Evolutionary conservation across 2,888 invertebrate species (phyloP).

Genomic region (Apamea anceps): DNA sequence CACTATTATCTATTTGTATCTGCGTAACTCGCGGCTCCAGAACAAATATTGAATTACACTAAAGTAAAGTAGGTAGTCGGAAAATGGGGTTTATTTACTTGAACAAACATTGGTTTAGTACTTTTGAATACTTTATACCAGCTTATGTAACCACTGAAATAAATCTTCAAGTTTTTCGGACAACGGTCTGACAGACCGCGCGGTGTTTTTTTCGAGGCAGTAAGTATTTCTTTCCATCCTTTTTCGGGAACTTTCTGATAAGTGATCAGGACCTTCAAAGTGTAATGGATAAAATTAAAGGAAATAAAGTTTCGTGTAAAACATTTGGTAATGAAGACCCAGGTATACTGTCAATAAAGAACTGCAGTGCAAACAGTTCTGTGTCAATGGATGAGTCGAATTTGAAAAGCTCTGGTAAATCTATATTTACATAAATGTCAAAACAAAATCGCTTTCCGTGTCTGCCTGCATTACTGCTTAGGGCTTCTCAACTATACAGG

Average conservation of each 20-base stretch:
- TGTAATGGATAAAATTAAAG: slow-evolving; percentile 30
- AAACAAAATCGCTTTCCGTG: neutral
- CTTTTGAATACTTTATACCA: neutral
- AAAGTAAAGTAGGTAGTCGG: slow-evolving; percentile 34
- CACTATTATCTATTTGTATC: slow-evolving; percentile 44
- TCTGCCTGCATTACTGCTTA: neutral
- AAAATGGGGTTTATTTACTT: slow-evolving; percentile 47
- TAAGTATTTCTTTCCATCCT: too few species aligned
- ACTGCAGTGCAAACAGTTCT: slow-evolving; percentile 2
- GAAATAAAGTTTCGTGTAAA: slow-evolving; percentile 13
- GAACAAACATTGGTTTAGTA: slow-evolving; percentile 27
- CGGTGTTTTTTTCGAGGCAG: neutral
- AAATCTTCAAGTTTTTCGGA: neutral
- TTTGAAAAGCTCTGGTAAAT: slow-evolving; percentile 29
- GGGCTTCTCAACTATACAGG: neutral
- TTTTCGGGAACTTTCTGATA: neutral
- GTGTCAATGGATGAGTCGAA: neutral
- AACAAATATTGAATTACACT: slow-evolving; percentile 59
- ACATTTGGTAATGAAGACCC: neutral
- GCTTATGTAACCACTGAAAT: neutral
- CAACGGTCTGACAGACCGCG: too few species aligned
- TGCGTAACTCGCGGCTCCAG: slow-evolving; percentile 25
- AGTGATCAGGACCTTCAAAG: neutral
- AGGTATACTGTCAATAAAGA: neutral
- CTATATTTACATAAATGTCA: neutral